These are phyloP conservation scores for Drosophila buzzatii DNA, from an alignment of 2,888 invertebrate species.

Conservation along the genomic window DNA sequence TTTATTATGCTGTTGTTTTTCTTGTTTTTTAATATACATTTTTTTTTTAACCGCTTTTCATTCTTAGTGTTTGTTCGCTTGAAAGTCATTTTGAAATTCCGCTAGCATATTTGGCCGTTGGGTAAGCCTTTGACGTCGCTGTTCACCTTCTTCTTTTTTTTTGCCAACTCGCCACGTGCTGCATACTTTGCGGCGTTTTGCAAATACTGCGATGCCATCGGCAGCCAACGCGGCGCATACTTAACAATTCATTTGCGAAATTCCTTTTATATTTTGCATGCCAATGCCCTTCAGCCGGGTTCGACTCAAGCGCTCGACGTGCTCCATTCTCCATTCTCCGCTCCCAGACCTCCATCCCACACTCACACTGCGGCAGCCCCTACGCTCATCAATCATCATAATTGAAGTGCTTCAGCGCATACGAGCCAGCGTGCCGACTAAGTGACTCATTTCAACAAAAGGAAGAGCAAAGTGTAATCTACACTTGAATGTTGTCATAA, in stretches of 20 bases:
- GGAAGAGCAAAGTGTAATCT: conserved; percentile 49
- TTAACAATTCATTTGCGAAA: conserved; percentile 73
- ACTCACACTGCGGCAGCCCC: conserved; percentile 20
- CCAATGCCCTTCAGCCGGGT: conserved; percentile 35
- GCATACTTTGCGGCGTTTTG: conserved; percentile 58
- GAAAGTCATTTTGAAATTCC: conserved; percentile 69
- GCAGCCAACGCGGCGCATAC: conserved; percentile 62
- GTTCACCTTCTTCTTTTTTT: conserved; percentile 19
- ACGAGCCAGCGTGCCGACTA: conserved; percentile 35
- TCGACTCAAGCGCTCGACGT: conserved; percentile 11
- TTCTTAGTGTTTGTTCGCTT: conserved; percentile 44
- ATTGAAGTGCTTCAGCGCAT: conserved; percentile 65
- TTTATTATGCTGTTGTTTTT: conserved; percentile 34
- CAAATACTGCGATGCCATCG: conserved; percentile 48
- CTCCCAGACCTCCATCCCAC: too few relatives aligned
- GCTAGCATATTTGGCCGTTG: conserved; percentile 57
- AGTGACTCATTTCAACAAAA: conserved; percentile 66
- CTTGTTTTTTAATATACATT: not conserved
- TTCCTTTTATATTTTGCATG: conserved; percentile 72
- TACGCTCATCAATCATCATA: conserved; percentile 78
- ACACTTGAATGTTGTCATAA: conserved; percentile 69
- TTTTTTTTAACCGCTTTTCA: conserved; percentile 25
- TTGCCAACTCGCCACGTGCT: conserved; percentile 13
- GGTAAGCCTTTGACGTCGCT: conserved; percentile 65
- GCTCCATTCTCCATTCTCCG: too few relatives aligned